Conservation (phyloP, 2,888 invertebrate genomes). For the Andrena flavipes region DNA sequence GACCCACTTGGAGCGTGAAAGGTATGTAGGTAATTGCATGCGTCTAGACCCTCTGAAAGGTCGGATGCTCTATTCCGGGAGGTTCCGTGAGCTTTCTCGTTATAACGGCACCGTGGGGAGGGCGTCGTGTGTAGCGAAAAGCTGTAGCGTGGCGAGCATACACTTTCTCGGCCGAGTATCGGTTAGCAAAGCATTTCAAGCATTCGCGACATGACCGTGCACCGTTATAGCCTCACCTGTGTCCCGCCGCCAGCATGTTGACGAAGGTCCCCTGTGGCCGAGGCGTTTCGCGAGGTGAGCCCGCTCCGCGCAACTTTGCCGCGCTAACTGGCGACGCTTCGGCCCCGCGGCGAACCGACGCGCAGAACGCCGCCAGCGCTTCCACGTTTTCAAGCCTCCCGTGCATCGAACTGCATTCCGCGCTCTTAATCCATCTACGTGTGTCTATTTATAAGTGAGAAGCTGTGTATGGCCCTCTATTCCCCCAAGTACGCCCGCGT, state of each 20-base stretch:
- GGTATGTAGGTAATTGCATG: neutral
- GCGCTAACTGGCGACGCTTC: slow-evolving; percentile 54
- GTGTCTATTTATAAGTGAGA: slow-evolving; percentile 69
- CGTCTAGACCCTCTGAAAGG: neutral
- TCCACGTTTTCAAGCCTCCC: slow-evolving; percentile 62
- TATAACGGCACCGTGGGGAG: neutral
- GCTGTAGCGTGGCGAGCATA: neutral
- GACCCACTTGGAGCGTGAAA: neutral
- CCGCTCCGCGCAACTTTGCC: slow-evolving; percentile 52
- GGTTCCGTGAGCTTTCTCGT: neutral
- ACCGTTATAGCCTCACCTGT: slow-evolving; percentile 74
- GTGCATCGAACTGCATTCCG: slow-evolving; percentile 75
- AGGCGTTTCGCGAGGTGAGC: slow-evolving; percentile 27
- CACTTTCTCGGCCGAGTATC: slow-evolving; percentile 7
- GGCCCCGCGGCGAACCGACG: slow-evolving; percentile 22
- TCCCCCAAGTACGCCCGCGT: slow-evolving; percentile 30
- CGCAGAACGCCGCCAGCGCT: slow-evolving; percentile 49
- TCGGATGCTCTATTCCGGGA: neutral
- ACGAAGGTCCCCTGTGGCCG: neutral
- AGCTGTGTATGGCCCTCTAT: slow-evolving; percentile 45
- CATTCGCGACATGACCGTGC: slow-evolving; percentile 5
- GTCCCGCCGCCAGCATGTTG: slow-evolving; percentile 77
- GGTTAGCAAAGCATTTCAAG: slow-evolving; percentile 28
- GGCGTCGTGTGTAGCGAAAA: neutral
- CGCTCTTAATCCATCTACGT: slow-evolving; percentile 73